Evolutionary conservation across 1,140 invertebrate species (phyloP), one percentile per base, ranked within the genome.

Genomic region (Drosophila arizonae): DNA sequence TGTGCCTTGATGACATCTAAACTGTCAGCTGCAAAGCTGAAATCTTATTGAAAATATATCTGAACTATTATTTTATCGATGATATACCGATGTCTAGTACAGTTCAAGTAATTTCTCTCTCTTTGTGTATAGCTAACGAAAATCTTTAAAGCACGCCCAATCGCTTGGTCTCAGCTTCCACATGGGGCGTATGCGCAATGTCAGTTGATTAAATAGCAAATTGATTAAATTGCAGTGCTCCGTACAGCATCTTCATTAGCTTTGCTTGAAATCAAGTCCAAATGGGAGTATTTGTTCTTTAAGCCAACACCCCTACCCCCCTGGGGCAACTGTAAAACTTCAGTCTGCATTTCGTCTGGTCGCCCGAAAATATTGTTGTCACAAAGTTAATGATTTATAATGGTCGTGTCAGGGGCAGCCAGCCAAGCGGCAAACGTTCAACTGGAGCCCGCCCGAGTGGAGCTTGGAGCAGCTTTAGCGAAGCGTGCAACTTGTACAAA

Each of bases 361-460:
- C 60, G 56, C 24, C 21, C 24, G 15, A 39, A 46, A 57, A 87
- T 84, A 87, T 82, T 88, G 79, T 88, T 88, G 84, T 88, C 84
- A 88, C 61, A 84, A 88, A 88, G 84, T 88, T 88, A 88, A 88
- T 88, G 84, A 88, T 88, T 88, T 88, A 88, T 88, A 87, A 84
- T 88, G 79, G 56, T 77, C 70, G 75, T 87, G 78, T 76, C 82
- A 80, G 76, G 65, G 65, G 69, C 77, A 50, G 67, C 28, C 69
- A 72, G 52, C 67, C 65, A 69, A 39, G 45, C 72, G 48, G 61
- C 33, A 55, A 64, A 64, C 8, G 9, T 51, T 48, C 60, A 48
- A 51, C 30, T 62, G 41, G 17, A 24, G 21, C 21, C 21, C 21
- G 21, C 21, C 21, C 21, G 21, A 24, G 21, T 24, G 21, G 21